A percentile compares a stretch with the other conserved stretches of the same genome.
phyloP scores from a whole-genome alignment of 2,797 vertebrate species.

The Chiroxiphia lanceolata region DNA sequence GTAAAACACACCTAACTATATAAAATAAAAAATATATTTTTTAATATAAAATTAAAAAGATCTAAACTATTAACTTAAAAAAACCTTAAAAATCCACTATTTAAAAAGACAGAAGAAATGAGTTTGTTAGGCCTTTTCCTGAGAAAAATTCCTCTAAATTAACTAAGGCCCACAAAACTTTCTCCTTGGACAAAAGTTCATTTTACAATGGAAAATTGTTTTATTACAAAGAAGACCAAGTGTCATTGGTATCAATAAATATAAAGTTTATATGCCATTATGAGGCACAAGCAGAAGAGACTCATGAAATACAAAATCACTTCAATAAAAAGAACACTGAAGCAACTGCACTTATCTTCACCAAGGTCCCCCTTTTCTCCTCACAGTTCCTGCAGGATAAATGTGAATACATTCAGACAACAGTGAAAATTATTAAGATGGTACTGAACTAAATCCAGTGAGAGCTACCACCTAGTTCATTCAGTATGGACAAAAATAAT shows the following conservation, averaged over 20 bases:
- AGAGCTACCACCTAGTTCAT: background rate
- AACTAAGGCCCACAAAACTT: background rate
- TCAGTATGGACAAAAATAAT: background rate
- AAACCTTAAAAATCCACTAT: background rate
- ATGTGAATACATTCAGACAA: background rate
- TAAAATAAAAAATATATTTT: background rate
- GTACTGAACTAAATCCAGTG: background rate
- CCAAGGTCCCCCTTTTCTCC: background rate
- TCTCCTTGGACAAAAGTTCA: background rate
- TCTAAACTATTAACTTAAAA: background rate
- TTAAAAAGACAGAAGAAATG: background rate
- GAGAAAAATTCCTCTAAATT: background rate
- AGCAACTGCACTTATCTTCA: background rate
- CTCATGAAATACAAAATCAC: constrained; percentile 11
- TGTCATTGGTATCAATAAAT: background rate
- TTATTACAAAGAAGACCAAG: background rate
- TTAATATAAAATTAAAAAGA: background rate
- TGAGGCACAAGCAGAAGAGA: background rate
- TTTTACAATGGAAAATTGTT: background rate
- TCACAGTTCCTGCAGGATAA: background rate
- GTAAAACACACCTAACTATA: background rate
- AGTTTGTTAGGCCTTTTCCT: background rate
- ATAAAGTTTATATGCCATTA: background rate
- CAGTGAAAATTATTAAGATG: background rate
- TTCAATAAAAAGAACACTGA: background rate